These are phyloP conservation scores for Rhipidura dahli DNA, from an alignment of 2,113 vertebrate genomes.

Conservation along the genomic window DNA sequence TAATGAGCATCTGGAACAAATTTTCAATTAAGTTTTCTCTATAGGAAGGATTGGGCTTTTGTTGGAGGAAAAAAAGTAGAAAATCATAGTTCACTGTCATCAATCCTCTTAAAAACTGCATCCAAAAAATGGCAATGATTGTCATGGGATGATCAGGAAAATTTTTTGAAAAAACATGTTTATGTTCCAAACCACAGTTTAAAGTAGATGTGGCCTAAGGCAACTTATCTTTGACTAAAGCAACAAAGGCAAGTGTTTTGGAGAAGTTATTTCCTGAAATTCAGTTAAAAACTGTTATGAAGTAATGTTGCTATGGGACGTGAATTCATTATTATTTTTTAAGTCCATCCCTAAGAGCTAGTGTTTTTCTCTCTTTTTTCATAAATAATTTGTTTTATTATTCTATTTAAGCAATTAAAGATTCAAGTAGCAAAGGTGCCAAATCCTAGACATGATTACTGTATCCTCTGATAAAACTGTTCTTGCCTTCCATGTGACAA, in stretches of 20 bases:
- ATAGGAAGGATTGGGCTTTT: background rate
- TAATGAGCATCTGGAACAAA: background rate
- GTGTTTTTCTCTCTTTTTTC: fast-evolving
- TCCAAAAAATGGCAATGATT: background rate
- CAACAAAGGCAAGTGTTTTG: background rate
- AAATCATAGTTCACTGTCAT: background rate
- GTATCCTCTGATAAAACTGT: background rate
- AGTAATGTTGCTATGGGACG: background rate
- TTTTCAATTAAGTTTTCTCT: background rate
- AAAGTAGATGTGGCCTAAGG: background rate
- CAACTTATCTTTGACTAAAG: background rate
- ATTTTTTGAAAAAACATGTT: background rate
- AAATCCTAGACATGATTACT: background rate
- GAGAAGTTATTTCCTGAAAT: background rate
- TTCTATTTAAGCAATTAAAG: background rate
- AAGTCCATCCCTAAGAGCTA: background rate
- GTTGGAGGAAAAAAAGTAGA: fast-evolving
- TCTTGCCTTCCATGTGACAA: background rate
- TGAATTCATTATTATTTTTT: background rate
- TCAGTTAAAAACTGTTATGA: background rate
- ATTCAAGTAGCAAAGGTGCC: background rate
- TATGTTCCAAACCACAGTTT: background rate
- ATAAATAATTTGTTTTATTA: background rate
- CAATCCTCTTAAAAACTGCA: background rate
- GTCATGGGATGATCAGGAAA: background rate